These are phyloP conservation scores for Asteroscopus sphinx DNA, from an alignment of 2,888 invertebrate genomes.

Conservation along the genomic window DNA sequence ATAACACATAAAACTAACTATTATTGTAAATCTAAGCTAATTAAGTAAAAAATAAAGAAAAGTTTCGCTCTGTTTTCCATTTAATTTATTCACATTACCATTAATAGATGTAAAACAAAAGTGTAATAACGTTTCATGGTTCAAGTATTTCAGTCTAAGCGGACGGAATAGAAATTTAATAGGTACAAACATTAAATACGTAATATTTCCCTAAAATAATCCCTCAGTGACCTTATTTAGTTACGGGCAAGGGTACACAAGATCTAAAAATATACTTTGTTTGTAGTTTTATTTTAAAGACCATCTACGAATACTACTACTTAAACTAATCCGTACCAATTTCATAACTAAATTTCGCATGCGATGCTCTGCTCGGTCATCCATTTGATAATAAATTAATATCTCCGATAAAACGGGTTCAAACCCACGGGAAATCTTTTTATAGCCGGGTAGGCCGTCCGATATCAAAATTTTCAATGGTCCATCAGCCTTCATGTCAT, in stretches of 20 bases:
- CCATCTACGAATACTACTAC: background rate
- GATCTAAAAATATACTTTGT: no score
- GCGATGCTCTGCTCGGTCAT: slow-evolving; percentile 1
- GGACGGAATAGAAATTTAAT: no score
- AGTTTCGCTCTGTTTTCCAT: no score
- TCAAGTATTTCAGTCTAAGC: no score
- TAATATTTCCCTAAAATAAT: no score
- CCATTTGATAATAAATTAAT: slow-evolving; percentile 33
- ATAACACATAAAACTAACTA: background rate
- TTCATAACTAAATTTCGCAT: slow-evolving; percentile 13
- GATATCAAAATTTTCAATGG: slow-evolving; percentile 24
- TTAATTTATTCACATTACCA: no score
- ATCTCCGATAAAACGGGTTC: slow-evolving; percentile 19
- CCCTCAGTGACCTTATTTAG: no score
- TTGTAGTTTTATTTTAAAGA: no score
- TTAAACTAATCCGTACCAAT: background rate
- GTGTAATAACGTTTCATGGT: no score
- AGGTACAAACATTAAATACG: no score
- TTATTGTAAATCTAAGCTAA: background rate
- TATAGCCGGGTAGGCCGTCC: slow-evolving; percentile 26
- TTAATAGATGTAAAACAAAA: no score
- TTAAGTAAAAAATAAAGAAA: background rate
- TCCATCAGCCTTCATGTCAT: slow-evolving; percentile 17
- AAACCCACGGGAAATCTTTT: slow-evolving; percentile 25
- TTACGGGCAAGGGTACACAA: no score